A percentile compares a stretch with the other conserved stretches of the same genome.
phyloP scores from a whole-genome alignment of 2,888 invertebrate genomes.

The Podabrus alpinus region DNA sequence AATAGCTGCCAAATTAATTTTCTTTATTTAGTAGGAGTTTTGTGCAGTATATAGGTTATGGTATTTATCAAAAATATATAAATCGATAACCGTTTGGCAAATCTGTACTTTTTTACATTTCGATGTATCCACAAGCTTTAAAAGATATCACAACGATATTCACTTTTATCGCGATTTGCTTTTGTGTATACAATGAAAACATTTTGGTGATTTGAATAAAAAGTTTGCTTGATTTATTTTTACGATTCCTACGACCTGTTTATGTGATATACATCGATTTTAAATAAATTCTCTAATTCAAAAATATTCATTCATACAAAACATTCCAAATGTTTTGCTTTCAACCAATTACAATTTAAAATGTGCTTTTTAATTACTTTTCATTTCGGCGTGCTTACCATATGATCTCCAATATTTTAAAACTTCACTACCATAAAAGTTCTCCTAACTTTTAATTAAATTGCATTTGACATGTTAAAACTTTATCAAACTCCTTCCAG shows the following conservation, averaged over 20 bases:
- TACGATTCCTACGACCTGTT: slow-evolving; percentile 31
- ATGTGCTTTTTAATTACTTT: not conserved
- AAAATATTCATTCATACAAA: not conserved
- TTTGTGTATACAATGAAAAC: slow-evolving; percentile 44
- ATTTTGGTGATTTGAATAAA: slow-evolving; percentile 47
- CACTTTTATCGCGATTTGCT: slow-evolving; percentile 44
- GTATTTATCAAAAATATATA: slow-evolving; percentile 37
- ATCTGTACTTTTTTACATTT: slow-evolving; percentile 40
- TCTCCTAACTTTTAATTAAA: slow-evolving; percentile 22
- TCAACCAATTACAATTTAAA: not conserved
- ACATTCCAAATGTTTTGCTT: not conserved
- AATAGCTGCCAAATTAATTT: slow-evolving; percentile 21
- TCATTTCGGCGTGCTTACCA: slow-evolving; percentile 5
- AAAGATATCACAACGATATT: slow-evolving; percentile 42
- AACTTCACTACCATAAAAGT: slow-evolving; percentile 19
- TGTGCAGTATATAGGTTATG: slow-evolving; percentile 9
- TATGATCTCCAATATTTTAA: slow-evolving; percentile 4
- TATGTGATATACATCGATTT: slow-evolving; percentile 16
- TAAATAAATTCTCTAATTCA: not conserved
- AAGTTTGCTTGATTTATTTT: slow-evolving; percentile 45
- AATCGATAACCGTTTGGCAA: slow-evolving; percentile 40
- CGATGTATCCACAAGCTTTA: slow-evolving; percentile 39
- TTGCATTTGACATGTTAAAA: slow-evolving; percentile 24
- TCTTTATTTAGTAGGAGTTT: slow-evolving; percentile 18
- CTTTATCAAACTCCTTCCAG: slow-evolving; percentile 18